Conservation (phyloP, 2,888 invertebrate species). For the Callimorpha dominula region DNA sequence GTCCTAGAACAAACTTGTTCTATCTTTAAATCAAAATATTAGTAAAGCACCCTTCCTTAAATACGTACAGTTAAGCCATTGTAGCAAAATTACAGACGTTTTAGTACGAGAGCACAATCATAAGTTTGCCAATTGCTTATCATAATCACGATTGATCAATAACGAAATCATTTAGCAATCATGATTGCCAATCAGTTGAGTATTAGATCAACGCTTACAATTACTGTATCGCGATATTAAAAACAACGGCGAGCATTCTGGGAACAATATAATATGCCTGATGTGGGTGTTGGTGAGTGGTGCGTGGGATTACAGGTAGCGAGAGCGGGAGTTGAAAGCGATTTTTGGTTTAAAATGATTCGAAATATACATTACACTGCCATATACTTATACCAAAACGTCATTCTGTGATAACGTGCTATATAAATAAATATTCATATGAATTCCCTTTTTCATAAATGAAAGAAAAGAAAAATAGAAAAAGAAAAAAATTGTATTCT, state of each 20-base stretch:
- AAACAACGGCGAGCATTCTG: constrained; percentile 76
- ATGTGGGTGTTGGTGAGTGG: constrained; percentile 67
- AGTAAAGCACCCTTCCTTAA: background rate
- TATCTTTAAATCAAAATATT: background rate
- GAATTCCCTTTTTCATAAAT: background rate
- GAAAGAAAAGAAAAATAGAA: too few species aligned
- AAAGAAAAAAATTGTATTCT: too few species aligned
- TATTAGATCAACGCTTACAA: constrained; percentile 64
- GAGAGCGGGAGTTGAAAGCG: constrained; percentile 3
- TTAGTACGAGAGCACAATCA: background rate
- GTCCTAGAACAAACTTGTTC: too few species aligned
- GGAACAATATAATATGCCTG: constrained; percentile 74
- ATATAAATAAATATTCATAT: background rate
- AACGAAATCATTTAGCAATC: constrained; percentile 49
- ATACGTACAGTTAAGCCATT: background rate
- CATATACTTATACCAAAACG: background rate
- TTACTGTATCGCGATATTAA: constrained; percentile 72
- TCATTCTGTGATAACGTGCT: background rate
- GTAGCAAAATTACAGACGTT: background rate
- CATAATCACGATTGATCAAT: constrained; percentile 26
- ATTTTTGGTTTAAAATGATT: background rate
- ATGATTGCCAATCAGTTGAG: constrained; percentile 54
- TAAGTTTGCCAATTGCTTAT: background rate
- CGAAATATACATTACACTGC: background rate
- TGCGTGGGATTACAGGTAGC: constrained; percentile 43